phyloP scores from a whole-genome alignment of 2,797 vertebrate species.

The Sebastolobus alascanus region DNA sequence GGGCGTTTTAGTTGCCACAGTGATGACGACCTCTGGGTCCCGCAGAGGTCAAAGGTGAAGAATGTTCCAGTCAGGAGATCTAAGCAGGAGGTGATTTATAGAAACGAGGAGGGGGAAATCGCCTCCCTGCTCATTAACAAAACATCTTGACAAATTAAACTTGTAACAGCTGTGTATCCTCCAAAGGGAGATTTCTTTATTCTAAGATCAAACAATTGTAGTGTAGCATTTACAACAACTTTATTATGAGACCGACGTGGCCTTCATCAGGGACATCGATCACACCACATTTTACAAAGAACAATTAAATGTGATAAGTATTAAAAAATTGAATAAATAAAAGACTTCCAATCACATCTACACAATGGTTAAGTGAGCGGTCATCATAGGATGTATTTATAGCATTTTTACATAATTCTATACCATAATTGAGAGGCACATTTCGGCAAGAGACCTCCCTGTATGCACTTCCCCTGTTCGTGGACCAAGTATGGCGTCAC shows the following conservation, averaged over 20 bases:
- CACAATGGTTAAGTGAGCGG: neutral
- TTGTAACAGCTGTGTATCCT: slow-evolving; percentile 34
- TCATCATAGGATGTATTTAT: neutral
- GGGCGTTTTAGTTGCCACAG: slow-evolving; percentile 69
- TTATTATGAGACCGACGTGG: neutral
- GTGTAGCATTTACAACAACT: neutral
- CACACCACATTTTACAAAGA: neutral
- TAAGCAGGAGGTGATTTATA: slow-evolving; percentile 70
- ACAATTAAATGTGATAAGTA: neutral
- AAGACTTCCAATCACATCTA: neutral
- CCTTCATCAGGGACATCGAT: neutral
- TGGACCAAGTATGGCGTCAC: neutral
- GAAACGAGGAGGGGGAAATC: slow-evolving; percentile 13
- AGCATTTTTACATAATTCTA: neutral
- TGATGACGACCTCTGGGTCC: slow-evolving; percentile 64
- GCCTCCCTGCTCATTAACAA: slow-evolving; percentile 33
- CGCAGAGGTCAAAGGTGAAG: slow-evolving; percentile 74
- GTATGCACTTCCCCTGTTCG: neutral
- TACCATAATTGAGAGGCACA: neutral
- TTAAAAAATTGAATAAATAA: neutral
- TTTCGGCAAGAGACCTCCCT: neutral
- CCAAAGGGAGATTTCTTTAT: neutral
- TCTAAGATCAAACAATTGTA: neutral
- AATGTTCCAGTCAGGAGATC: slow-evolving; percentile 78
- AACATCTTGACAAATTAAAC: slow-evolving; percentile 53